Base-by-base conservation (phyloP, 2,797 vertebrate genomes). In the Leptoclinus maculatus region DNA sequence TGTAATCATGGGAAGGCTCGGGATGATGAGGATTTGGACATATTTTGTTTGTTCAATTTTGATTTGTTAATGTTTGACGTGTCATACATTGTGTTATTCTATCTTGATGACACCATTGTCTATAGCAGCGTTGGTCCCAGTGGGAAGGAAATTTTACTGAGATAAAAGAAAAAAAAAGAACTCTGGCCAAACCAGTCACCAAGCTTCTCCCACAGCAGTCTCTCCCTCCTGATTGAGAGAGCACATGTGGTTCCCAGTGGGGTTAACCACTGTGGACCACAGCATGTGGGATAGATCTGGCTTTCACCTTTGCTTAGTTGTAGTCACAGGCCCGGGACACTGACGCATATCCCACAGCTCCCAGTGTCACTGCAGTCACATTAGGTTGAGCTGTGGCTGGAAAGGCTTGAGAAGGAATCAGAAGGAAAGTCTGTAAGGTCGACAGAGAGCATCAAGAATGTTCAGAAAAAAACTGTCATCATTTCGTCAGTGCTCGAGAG, bases 301-400 rank as follows among this genome's bases (percentile, higher is more conserved):
- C 87, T 84, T 84, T 73, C 77, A 87, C 80, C 88, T 89, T 83
- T 90, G 87, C 91, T 90, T 90, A 74, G 79, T 74, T 59, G 19
- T 76, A 83, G 81, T 87, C 69, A 5, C 77, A 70, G 80, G 71
- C 68, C 76, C 71, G 14, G 85, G 88, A 89, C 83, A 73, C 81
- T 89, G 89, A 90, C 74, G 41, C 81, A 91, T 70, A 76, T 85
- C 79, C 80, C 81, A 43, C 81, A 54, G 78, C 69, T 83, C 62
- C 47, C 73, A 86, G 84, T 92, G 84, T 92, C 91, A 87, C 89
- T 85, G 86, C 49, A 79, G 91, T 91, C 90, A 79, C 83, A 85
- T 90, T 84, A 87, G 77, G 67, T 72, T 84, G 71, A 70, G 70
- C 83, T 79, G 60, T 4, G 76, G 74, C 75, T 84, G 2, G 7